phyloP scores from a whole-genome alignment of 2,113 vertebrate species.

The Aleadryas rufinucha region DNA sequence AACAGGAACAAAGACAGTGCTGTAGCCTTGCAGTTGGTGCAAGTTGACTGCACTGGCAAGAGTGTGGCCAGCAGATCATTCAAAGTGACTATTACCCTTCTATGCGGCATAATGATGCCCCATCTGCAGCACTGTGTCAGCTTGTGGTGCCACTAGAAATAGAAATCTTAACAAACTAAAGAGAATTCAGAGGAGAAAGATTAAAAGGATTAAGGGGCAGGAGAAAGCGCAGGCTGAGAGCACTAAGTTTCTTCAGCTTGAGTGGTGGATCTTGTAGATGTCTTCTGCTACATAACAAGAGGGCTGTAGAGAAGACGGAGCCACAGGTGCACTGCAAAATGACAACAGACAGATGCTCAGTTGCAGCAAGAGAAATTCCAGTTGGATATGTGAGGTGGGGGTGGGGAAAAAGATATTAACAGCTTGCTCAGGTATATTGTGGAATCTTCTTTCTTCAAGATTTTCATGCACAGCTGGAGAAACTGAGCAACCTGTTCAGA shows the following conservation, averaged over 20 bases:
- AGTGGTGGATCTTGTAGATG: background rate
- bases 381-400: background rate
- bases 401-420: background rate
- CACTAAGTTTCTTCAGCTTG: background rate
- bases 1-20: background rate
- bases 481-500: background rate
- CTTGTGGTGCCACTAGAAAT: background rate
- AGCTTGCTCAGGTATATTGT: background rate
- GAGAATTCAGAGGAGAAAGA: background rate
- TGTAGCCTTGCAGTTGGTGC: background rate
- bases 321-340: background rate
- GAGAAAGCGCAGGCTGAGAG: background rate
- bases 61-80: background rate
- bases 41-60: background rate
- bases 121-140: background rate
- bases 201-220: background rate
- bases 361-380: background rate
- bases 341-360: background rate
- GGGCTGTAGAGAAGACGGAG: background rate
- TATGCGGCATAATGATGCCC: fast-evolving
- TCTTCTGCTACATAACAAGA: background rate
- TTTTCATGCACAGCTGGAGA: background rate
- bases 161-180: background rate
- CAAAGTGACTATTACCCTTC: background rate
- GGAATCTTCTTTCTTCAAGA: background rate